Percentiles rank a stretch among this genome's conserved stretches.
phyloP scores from a whole-genome alignment of 2,113 vertebrate genomes.

The Notarius quadriscutis region DNA sequence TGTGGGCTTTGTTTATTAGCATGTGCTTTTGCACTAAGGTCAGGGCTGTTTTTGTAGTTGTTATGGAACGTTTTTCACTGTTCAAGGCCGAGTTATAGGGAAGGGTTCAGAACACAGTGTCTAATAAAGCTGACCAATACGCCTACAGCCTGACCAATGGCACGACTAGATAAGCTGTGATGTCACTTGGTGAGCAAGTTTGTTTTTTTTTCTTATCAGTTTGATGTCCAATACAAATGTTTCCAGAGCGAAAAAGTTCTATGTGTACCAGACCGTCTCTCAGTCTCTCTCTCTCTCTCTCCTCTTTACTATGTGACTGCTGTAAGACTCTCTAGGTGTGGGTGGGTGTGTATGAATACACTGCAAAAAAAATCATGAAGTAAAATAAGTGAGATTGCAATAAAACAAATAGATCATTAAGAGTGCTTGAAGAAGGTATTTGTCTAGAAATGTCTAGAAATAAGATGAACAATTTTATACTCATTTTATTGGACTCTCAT shows the following conservation, averaged over 20 bases:
- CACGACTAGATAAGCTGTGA: neutral
- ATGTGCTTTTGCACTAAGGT: neutral
- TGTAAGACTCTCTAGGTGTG: neutral
- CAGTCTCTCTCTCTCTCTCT: neutral
- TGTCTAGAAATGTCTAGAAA: neutral
- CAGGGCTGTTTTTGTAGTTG: neutral
- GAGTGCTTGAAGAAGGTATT: neutral
- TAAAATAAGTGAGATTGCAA: too few relatives aligned
- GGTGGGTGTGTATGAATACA: neutral
- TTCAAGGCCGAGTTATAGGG: neutral
- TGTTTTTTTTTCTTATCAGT: neutral
- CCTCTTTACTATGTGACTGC: neutral
- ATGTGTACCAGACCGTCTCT: neutral
- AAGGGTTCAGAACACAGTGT: neutral
- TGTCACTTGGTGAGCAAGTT: constrained; percentile 8
- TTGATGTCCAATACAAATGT: constrained; percentile 38
- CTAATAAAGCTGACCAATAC: constrained; percentile 1
- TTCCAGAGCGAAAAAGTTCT: neutral
- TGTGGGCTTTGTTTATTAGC: neutral
- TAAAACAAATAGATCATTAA: neutral
- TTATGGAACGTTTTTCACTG: constrained; percentile 6
- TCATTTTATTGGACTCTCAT: neutral
- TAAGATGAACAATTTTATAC: neutral
- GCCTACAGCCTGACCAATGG: constrained; percentile 64
- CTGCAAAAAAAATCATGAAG: too few relatives aligned